Conservation (phyloP, 2,888 invertebrate genomes). For the Parnassius smintheus region DNA sequence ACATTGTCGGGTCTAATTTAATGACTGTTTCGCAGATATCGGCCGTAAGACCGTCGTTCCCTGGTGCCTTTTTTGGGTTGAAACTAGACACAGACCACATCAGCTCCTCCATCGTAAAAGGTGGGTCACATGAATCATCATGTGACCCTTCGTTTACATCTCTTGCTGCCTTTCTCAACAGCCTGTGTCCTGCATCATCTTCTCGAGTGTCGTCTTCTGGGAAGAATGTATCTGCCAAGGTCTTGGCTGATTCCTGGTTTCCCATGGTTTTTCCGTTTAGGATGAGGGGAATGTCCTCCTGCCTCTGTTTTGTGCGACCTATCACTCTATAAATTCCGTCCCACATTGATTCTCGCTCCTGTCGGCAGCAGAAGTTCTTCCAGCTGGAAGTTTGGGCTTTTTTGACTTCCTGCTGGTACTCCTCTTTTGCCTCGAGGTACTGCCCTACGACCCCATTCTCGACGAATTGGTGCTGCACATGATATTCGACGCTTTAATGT, state of each 20-base stretch:
- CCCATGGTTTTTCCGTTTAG: slow-evolving; percentile 3
- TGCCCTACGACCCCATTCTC: slow-evolving; percentile 15
- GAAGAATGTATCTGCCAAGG: neutral
- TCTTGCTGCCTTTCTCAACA: neutral
- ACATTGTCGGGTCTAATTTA: too few species aligned
- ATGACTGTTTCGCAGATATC: too few species aligned
- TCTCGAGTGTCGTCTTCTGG: neutral
- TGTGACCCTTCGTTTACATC: neutral
- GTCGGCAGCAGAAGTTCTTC: slow-evolving; percentile 31
- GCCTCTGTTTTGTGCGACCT: slow-evolving; percentile 5
- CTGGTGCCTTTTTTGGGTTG: too few species aligned
- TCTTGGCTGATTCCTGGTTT: neutral
- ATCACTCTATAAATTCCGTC: slow-evolving; percentile 30
- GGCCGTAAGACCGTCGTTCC: too few species aligned
- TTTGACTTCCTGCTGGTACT: slow-evolving; percentile 11
- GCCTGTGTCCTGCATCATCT: neutral
- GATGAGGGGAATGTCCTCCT: slow-evolving; percentile 20
- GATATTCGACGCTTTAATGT: slow-evolving; percentile 7
- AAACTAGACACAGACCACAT: too few species aligned
- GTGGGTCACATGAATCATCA: slow-evolving; percentile 9
- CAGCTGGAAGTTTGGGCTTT: slow-evolving; percentile 28
- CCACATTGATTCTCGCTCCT: slow-evolving; percentile 31
- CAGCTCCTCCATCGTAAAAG: slow-evolving; percentile 9
- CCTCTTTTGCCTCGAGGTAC: slow-evolving; percentile 17
- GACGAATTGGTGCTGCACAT: slow-evolving; percentile 9